A percentile compares a stretch with the other conserved stretches of the same genome.
Conservation (phyloP, 2,113 vertebrate genomes). For the Vulpes vulpes region DNA sequence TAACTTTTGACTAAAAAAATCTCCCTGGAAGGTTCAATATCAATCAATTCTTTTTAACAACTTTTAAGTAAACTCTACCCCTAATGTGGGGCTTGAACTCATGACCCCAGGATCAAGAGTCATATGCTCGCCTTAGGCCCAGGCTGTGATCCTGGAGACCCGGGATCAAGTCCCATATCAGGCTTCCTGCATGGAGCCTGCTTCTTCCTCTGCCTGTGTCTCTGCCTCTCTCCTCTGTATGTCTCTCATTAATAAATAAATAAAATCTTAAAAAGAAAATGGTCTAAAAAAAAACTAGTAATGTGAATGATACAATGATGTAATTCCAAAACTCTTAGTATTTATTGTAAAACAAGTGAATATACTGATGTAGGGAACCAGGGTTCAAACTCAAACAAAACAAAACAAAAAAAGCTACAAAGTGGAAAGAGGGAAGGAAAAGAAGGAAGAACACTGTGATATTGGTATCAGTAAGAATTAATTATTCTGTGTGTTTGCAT, state of each 20-base stretch:
- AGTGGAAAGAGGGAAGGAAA: not conserved
- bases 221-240: too few species aligned
- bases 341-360: constrained; percentile 3
- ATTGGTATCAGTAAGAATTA: not conserved
- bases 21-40: not conserved
- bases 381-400: not conserved
- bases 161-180: too few species aligned
- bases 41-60: not conserved
- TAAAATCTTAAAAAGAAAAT: not conserved
- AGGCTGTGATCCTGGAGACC: too few species aligned
- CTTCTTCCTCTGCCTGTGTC: too few species aligned
- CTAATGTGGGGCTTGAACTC: too few species aligned
- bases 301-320: not conserved
- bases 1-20: not conserved
- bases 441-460: not conserved
- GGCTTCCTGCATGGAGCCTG: too few species aligned
- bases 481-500: not conserved
- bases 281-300: not conserved
- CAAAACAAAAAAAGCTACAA: constrained; percentile 12
- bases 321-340: constrained; percentile 22
- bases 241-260: not conserved
- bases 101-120: too few species aligned
- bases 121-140: too few species aligned
- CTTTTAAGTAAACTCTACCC: too few species aligned
- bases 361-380: not conserved